phyloP scores from a whole-genome alignment of 1,140 invertebrate genomes.

The Lithobius niger region DNA sequence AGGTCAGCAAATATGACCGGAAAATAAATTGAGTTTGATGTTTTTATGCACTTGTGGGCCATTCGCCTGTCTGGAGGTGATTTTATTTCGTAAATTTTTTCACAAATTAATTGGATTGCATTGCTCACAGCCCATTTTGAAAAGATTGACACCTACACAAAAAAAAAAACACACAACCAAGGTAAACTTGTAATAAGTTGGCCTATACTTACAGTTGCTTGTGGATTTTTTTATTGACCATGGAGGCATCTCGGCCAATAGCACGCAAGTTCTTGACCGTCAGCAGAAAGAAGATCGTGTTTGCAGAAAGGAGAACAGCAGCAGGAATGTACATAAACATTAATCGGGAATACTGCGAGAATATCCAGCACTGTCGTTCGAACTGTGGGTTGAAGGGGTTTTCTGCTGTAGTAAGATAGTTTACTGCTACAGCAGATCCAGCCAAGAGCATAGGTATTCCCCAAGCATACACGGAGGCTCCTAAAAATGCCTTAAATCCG shows the following conservation, averaged over 20 bases:
- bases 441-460: constrained; percentile 25
- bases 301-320: constrained; percentile 27
- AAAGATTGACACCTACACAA: too few species aligned
- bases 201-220: constrained; percentile 12
- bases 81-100: too few species aligned
- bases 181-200: too few species aligned
- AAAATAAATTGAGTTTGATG: too few species aligned
- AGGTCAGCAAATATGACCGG: too few species aligned
- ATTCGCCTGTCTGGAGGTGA: too few species aligned
- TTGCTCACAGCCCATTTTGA: too few species aligned
- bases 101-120: too few species aligned
- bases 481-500: too few species aligned
- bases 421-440: constrained; percentile 6
- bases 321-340: constrained; percentile 30
- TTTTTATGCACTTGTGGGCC: too few species aligned
- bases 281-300: constrained; percentile 27
- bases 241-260: neutral
- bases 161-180: too few species aligned
- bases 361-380: neutral
- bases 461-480: constrained; percentile 31
- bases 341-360: too few species aligned
- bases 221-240: constrained; percentile 11
- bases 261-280: constrained; percentile 28
- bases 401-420: neutral
- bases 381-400: neutral